Conservation (phyloP, 2,113 vertebrate species). For the Hippopotamus amphibius region DNA sequence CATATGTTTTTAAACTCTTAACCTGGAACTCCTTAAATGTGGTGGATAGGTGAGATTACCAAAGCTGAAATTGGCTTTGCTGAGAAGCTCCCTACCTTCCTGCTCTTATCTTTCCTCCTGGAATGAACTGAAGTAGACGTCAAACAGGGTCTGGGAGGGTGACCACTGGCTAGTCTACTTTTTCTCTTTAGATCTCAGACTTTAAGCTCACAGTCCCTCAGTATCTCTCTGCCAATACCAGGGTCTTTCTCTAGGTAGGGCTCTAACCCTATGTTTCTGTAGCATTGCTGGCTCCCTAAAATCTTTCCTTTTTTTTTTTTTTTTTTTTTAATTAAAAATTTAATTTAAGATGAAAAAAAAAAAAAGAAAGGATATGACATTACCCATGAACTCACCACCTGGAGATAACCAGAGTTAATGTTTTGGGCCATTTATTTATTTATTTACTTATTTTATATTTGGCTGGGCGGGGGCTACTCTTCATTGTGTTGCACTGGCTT, state of each 20-base stretch:
- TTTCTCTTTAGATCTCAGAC: slow-evolving; percentile 10
- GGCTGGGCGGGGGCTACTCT: no score
- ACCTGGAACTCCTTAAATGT: slow-evolving; percentile 38
- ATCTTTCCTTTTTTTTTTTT: slow-evolving; percentile 6
- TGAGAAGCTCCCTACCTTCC: slow-evolving; percentile 17
- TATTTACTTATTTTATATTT: background rate
- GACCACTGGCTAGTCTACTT: background rate
- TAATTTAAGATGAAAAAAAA: slow-evolving; percentile 53
- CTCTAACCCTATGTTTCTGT: slow-evolving; percentile 33
- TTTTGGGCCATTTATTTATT: background rate
- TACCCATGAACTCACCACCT: background rate
- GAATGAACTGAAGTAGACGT: slow-evolving; percentile 21
- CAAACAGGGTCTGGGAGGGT: background rate
- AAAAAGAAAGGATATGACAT: background rate
- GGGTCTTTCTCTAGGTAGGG: background rate
- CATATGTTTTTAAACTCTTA: slow-evolving; percentile 51
- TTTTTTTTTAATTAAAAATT: slow-evolving; percentile 56
- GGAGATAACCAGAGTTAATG: background rate
- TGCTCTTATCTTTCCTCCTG: slow-evolving; percentile 21
- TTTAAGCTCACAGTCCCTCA: background rate
- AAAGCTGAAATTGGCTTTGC: slow-evolving; percentile 37
- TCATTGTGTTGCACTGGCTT: no score
- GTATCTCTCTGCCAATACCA: background rate
- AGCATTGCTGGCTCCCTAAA: slow-evolving; percentile 31
- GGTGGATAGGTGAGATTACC: slow-evolving; percentile 27